phyloP scores from a whole-genome alignment of 1,140 invertebrate species.

The Pteromalus puparum region DNA sequence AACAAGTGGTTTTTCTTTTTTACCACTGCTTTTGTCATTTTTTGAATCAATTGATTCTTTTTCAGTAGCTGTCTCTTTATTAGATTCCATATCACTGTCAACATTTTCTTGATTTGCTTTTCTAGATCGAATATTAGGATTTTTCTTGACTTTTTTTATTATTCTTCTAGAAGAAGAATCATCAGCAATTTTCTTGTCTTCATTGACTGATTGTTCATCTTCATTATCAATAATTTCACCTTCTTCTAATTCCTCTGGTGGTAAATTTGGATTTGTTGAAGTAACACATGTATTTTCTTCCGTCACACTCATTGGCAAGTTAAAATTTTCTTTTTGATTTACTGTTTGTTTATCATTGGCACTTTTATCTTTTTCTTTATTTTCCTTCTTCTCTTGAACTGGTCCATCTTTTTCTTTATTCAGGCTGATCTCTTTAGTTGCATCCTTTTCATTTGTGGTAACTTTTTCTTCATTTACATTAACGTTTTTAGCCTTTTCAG shows the following conservation, averaged over 20 bases:
- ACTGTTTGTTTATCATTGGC: constrained; percentile 17
- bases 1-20: neutral
- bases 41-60: neutral
- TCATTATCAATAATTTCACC: constrained; percentile 50
- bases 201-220: constrained; percentile 54
- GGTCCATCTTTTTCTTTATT: constrained; percentile 31
- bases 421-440: neutral
- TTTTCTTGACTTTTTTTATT: constrained; percentile 44
- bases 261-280: neutral
- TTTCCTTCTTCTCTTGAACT: constrained; percentile 40
- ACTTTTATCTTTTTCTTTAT: constrained; percentile 30
- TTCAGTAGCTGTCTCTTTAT: neutral
- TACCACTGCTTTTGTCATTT: neutral
- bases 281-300: constrained; percentile 27
- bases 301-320: constrained; percentile 27
- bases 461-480: constrained; percentile 35
- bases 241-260: constrained; percentile 30
- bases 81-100: neutral
- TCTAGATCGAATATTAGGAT: constrained; percentile 28
- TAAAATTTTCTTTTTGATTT: constrained; percentile 46
- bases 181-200: constrained; percentile 69
- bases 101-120: constrained; percentile 24
- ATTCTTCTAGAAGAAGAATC: constrained; percentile 60
- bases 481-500: constrained; percentile 15
- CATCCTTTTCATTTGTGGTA: constrained; percentile 44